phyloP scores from a whole-genome alignment of 2,888 invertebrate species.

The Dicyrtomina minuta region DNA sequence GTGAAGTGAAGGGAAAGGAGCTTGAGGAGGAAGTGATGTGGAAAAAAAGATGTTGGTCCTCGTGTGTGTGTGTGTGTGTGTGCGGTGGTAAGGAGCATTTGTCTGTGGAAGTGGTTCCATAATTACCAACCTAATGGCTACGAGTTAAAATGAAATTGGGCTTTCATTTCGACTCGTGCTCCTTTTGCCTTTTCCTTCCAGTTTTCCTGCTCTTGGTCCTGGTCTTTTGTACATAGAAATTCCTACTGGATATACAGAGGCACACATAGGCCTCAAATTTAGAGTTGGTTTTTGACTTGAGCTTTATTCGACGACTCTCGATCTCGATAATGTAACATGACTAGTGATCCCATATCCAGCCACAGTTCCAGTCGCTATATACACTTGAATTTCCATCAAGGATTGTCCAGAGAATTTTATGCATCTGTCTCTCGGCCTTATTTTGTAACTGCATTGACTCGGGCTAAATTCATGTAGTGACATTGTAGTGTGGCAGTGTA shows the following conservation, averaged over 20 bases:
- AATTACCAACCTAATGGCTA: slow-evolving; percentile 43
- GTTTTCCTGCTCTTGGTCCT: not conserved
- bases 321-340: too few relatives aligned
- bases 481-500: too few relatives aligned
- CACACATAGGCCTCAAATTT: too few relatives aligned
- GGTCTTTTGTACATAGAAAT: too few relatives aligned
- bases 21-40: slow-evolving; percentile 39
- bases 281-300: not conserved
- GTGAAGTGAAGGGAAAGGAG: slow-evolving; percentile 22
- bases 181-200: slow-evolving; percentile 18
- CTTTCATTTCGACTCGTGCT: slow-evolving; percentile 28
- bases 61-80: not conserved
- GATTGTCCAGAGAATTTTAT: too few relatives aligned
- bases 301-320: not conserved
- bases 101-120: slow-evolving; percentile 41
- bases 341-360: too few relatives aligned
- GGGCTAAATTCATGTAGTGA: too few relatives aligned
- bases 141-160: slow-evolving; percentile 41
- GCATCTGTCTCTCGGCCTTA: too few relatives aligned
- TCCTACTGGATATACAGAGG: too few relatives aligned
- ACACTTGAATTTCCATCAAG: too few relatives aligned
- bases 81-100: slow-evolving; percentile 31
- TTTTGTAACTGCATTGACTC: too few relatives aligned
- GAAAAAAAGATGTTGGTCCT: slow-evolving; percentile 45
- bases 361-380: too few relatives aligned